Base-by-base conservation (phyloP, 2,797 vertebrate species). In the Sebastes itinus region DNA sequence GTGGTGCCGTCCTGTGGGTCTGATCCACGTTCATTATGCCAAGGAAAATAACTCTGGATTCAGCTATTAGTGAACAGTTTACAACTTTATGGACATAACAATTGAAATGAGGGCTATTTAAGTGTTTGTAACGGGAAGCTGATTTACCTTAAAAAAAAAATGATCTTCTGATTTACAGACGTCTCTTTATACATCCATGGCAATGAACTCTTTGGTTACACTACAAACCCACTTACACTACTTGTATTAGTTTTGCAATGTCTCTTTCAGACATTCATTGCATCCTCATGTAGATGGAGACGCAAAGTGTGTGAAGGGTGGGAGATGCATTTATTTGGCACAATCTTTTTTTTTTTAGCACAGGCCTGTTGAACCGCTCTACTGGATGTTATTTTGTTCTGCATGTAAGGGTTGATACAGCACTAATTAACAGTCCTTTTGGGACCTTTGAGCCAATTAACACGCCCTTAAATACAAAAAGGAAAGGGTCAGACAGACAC, bases 361-460 rank as follows among this genome's bases (percentile, higher is more conserved):
- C 59, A 20, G 61, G 30, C 20, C 49, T 59, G 33, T 6, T 68
- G 27, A 25, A 56, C 25, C 23, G 46, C 52, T 61, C 18, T n/a
- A 28, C 11, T 61, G 6, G 12, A 61, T 33, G n/a, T 38, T 16
- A 11, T 77, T n/a, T 46, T 32, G 61, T 25, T 20, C 11, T 69
- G 33, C 18, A 42, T 35, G 18, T 18, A 42, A 35, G 16, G 22
- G 30, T 62, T 63, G 56, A 72, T 66, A 46, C 5, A 77, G 30
- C 25, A 30, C 52, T 80, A 59, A 82, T 59, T 49, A 55, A 59
- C 54, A 56, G 59, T 55, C 22, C 67, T 32, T 52, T 2, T 14
- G 23, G 68, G 72, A 60, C 16, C n/a, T 52, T 8, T 11, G 20
- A 69, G 58, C 32, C 27, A 77, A 78, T 82, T 69, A 83, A 78